Evolutionary conservation across 1,140 invertebrate species (phyloP).

Genomic region (Achroia grisella): DNA sequence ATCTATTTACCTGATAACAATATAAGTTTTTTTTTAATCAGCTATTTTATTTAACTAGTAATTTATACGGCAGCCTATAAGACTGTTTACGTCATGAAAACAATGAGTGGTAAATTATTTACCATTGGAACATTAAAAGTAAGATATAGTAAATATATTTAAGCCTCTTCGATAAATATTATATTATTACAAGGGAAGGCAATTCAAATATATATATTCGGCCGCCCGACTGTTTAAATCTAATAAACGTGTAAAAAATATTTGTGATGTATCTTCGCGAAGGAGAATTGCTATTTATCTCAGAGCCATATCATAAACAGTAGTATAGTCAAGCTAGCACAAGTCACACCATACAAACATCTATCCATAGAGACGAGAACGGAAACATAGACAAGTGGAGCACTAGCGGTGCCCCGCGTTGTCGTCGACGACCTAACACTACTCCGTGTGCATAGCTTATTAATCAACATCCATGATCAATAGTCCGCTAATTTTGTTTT

Average conservation of each 20-base stretch:
- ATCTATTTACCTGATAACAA: constrained; percentile 66
- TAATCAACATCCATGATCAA: constrained; percentile 17
- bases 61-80: constrained; percentile 28
- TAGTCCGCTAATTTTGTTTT: constrained; percentile 21
- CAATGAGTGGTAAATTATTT: too few species aligned
- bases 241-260: constrained; percentile 1
- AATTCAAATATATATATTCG: constrained; percentile 1
- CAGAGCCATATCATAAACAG: constrained; percentile 36
- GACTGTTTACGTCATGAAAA: constrained; percentile 39
- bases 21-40: constrained; percentile 36
- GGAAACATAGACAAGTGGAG: constrained; percentile 9
- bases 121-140: too few species aligned
- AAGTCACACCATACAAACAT: constrained; percentile 47
- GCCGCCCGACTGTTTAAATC: neutral
- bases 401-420: constrained; percentile 21
- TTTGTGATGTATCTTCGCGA: neutral
- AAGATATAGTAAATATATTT: neutral
- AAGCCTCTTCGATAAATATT: neutral
- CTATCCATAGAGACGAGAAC: constrained; percentile 36
- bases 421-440: constrained; percentile 21
- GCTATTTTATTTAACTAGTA: constrained; percentile 49
- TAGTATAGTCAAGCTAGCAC: constrained; percentile 43
- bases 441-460: constrained; percentile 31
- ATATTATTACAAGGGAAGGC: constrained; percentile 3
- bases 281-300: constrained; percentile 6